Evolutionary conservation across 2,888 invertebrate species (phyloP).

Genomic region (Drosophila colorata): DNA sequence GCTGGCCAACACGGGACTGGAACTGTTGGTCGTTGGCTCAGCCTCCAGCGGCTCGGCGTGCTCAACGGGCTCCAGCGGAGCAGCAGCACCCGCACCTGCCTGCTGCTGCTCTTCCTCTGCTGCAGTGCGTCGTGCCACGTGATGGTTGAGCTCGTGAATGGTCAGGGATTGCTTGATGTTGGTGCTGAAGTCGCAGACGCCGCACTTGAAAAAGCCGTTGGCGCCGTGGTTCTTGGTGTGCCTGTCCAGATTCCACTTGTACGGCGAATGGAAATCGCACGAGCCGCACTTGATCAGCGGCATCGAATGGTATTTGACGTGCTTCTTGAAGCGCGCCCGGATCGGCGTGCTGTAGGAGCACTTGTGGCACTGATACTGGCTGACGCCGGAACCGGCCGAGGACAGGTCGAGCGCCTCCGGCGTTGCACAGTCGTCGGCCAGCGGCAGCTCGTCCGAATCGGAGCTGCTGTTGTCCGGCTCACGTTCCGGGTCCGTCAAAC

Average conservation of each 20-base stretch:
- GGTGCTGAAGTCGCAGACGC: conserved; percentile 94
- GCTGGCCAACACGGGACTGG: not conserved
- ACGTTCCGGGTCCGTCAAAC: not conserved
- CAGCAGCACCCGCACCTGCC: not conserved
- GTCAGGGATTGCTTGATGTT: conserved; percentile 96
- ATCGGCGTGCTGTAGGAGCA: conserved; percentile 96
- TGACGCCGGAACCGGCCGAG: not conserved
- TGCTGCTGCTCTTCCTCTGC: conserved; percentile 15
- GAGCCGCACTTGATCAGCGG: conserved; percentile 96
- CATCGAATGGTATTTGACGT: conserved; percentile 97
- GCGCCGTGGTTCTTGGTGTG: conserved; percentile 97
- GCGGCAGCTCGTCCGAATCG: conserved; percentile 31
- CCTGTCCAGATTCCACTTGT: conserved; percentile 96
- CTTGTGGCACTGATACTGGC: conserved; percentile 92
- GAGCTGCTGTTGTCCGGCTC: conserved; percentile 68
- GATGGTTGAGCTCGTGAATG: conserved; percentile 96
- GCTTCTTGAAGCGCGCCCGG: conserved; percentile 94
- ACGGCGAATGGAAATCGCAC: conserved; percentile 96
- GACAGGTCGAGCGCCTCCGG: conserved; percentile 41
- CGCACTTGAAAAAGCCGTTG: conserved; percentile 92
- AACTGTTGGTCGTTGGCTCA: not conserved
- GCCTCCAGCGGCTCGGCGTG: not conserved
- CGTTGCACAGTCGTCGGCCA: conserved; percentile 15
- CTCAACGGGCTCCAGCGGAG: not conserved
- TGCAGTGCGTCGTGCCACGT: conserved; percentile 89